A percentile compares a stretch with the other conserved stretches of the same genome.
phyloP scores from a whole-genome alignment of 1,140 invertebrate species.

The Bombus difficillimus region DNA sequence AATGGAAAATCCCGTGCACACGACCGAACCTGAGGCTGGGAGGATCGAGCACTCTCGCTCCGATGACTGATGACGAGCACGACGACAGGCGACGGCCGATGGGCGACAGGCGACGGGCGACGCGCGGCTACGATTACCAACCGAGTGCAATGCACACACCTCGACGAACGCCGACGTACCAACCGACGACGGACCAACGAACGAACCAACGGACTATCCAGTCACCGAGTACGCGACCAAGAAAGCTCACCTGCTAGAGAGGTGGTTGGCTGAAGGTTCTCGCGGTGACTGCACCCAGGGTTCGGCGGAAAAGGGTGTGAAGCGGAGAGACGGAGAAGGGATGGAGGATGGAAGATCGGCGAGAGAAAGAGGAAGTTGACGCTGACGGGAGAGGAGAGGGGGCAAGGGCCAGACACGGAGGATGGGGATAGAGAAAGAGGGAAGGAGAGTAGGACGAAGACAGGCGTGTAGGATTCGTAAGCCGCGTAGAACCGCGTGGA shows the following conservation, averaged over 20 bases:
- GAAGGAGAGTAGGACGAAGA: constrained; percentile 14
- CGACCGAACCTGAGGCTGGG: constrained; percentile 54
- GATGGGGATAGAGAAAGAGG: neutral
- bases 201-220: constrained; percentile 15
- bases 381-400: constrained; percentile 9
- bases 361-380: constrained; percentile 49
- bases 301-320: constrained; percentile 69
- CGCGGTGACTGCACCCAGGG: constrained; percentile 72
- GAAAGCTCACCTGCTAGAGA: constrained; percentile 68
- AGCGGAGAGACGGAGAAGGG: constrained; percentile 65
- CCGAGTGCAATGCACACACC: constrained; percentile 25
- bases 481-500: neutral
- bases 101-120: constrained; percentile 8
- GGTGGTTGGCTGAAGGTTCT: constrained; percentile 68
- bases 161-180: constrained; percentile 17
- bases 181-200: neutral
- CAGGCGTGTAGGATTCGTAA: too few species aligned
- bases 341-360: constrained; percentile 54
- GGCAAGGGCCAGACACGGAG: constrained; percentile 28
- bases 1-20: constrained; percentile 67
- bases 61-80: constrained; percentile 54
- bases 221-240: constrained; percentile 27
- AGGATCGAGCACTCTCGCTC: constrained; percentile 62
- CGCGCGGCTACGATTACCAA: constrained; percentile 19
- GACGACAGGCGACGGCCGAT: constrained; percentile 37